A percentile compares a stretch with the other conserved stretches of the same genome.
phyloP scores from a whole-genome alignment of 2,113 vertebrate genomes.

The Anolis sagrei region DNA sequence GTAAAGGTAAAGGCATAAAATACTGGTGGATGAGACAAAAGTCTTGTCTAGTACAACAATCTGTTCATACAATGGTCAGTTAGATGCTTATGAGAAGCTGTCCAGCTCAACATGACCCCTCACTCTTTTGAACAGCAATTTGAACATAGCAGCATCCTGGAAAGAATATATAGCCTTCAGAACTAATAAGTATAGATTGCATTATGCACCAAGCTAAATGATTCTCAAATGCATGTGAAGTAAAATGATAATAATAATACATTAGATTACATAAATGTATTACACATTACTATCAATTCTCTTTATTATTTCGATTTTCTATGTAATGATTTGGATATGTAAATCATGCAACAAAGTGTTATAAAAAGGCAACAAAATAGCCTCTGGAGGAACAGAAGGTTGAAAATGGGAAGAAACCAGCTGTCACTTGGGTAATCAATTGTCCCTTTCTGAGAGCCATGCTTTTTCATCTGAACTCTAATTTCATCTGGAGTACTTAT shows the following conservation, averaged over 20 bases:
- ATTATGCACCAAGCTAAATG: not conserved
- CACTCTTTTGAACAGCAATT: no score
- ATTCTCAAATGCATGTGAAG: not conserved
- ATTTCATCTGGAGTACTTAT: constrained; percentile 31
- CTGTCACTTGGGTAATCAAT: constrained; percentile 39
- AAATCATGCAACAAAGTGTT: not conserved
- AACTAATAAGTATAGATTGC: not conserved
- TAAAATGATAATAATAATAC: not conserved
- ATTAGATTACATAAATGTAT: not conserved
- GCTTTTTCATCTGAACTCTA: constrained; percentile 37
- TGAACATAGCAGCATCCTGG: not conserved
- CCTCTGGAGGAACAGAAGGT: constrained; percentile 23
- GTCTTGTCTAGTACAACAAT: not conserved
- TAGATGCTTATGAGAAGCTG: not conserved
- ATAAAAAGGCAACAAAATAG: not conserved
- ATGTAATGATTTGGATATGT: not conserved
- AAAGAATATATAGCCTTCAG: not conserved
- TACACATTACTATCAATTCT: not conserved
- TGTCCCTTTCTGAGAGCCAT: constrained; percentile 28
- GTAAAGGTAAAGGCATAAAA: no score
- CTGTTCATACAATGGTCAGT: not conserved
- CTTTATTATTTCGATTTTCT: not conserved
- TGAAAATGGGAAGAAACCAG: constrained; percentile 37
- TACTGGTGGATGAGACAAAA: not conserved
- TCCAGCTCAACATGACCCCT: no score